Base-by-base conservation (phyloP, 2,888 invertebrate species). In the Ichneumoninae sp. region DNA sequence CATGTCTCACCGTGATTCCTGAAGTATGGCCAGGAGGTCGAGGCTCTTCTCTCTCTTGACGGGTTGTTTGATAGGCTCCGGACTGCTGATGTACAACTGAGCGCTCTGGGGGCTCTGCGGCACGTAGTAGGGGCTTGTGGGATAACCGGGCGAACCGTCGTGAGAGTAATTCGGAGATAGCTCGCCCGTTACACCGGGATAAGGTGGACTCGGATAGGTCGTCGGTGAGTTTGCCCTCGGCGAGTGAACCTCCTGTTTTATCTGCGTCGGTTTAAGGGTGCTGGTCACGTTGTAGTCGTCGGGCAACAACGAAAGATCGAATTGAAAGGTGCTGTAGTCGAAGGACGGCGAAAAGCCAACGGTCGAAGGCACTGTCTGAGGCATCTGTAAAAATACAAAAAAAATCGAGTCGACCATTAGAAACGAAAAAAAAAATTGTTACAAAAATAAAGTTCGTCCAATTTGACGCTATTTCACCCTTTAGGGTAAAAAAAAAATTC, bases 281-380 rank as follows among this genome's bases (percentile, higher is more conserved):
- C 88, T 91, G 7, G 89, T 81, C 40, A 88, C 87, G 62, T 90
- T 88, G 87, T 93, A 93, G 76, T 94, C 93, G 82, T 95, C 95
- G 88, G 97, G 96, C 91, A 97, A 95, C 77, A 97, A 95, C 26
- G 97, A 97, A 88, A 96, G 93, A 93, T 96, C 96, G 93, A 96
- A 96, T 88, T 95, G 95, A 89, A 96, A 96, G 72, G 96, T 96
- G 88, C 94, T 95, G 94, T 95, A 95, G 91, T 95, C 95, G 93
- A 96, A 96, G 87, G 96, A 96, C 89, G 96, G 96, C 94, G 96
- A 96, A 93, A 96, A 96, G 93, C 96, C 96, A 81, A 89, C 90
- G 91, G 96, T 96, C 90, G 96, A 95, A 82, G 97, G 97, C 90
- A 97, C 97, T 91, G 96, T 97, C 95, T 97, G 97, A 94, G 97